Conservation (phyloP, 2,888 invertebrate species). For the Dryococelus australis region DNA sequence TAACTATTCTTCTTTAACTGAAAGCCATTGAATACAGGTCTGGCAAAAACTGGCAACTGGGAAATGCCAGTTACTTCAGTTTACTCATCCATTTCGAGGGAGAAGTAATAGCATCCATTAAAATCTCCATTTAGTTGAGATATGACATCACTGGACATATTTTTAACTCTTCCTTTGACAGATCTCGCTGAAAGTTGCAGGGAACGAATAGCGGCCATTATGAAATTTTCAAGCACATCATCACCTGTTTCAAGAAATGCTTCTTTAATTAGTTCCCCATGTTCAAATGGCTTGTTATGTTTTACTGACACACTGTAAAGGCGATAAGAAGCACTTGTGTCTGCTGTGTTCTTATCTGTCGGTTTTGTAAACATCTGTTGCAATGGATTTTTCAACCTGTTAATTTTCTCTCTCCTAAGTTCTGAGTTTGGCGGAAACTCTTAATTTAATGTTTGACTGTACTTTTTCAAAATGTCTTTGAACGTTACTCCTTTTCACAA, state of each 20-base stretch:
- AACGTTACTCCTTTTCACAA: slow-evolving; percentile 13
- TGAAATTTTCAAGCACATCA: background rate
- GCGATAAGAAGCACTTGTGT: background rate
- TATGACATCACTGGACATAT: no score
- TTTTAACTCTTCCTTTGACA: no score
- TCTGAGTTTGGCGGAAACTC: background rate
- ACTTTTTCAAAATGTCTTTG: background rate
- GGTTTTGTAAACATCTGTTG: background rate
- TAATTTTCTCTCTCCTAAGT: background rate
- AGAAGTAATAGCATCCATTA: no score
- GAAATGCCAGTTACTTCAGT: no score
- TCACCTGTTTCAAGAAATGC: background rate
- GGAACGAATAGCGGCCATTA: background rate
- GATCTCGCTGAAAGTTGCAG: background rate
- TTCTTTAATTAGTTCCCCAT: background rate
- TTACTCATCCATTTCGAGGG: no score
- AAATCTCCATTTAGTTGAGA: no score
- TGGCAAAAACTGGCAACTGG: no score
- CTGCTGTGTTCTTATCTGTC: background rate
- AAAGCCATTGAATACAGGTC: background rate
- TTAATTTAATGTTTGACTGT: background rate
- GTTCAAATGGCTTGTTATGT: background rate
- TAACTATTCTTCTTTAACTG: background rate
- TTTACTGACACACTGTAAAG: background rate
- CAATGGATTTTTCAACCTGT: background rate